Evolutionary conservation across 2,888 invertebrate species (phyloP).

Genomic region (Ellobium chinense): DNA sequence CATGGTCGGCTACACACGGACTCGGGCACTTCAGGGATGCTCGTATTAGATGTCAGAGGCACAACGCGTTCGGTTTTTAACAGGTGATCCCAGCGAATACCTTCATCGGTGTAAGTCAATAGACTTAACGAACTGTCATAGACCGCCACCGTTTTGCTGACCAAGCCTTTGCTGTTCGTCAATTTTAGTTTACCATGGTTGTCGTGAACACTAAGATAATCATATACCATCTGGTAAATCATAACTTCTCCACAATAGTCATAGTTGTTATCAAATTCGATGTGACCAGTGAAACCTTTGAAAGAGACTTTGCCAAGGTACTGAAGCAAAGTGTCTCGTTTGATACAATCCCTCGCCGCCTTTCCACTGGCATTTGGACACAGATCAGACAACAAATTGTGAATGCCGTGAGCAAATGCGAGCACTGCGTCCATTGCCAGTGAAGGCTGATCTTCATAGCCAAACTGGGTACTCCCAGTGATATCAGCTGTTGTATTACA

Average conservation of each 20-base stretch:
- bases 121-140: background rate
- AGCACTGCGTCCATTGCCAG: slow-evolving; percentile 20
- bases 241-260: slow-evolving; percentile 19
- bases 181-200: background rate
- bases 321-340: background rate
- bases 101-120: background rate
- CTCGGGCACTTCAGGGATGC: slow-evolving; percentile 36
- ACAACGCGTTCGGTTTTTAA: background rate
- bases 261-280: slow-evolving; percentile 16
- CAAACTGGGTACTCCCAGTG: background rate
- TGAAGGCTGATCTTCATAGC: background rate
- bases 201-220: background rate
- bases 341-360: slow-evolving; percentile 24
- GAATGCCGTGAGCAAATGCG: slow-evolving; percentile 29
- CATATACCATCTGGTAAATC: slow-evolving; percentile 22
- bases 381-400: background rate
- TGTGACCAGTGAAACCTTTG: slow-evolving; percentile 9
- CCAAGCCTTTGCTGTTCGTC: background rate
- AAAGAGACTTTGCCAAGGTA: slow-evolving; percentile 23
- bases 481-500: background rate
- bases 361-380: background rate
- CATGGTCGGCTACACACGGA: slow-evolving; percentile 58
- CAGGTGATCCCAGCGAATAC: background rate
- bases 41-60: background rate
- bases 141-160: background rate